These are phyloP conservation scores for Hydrophis major DNA, from an alignment of 2,797 vertebrate species.

Conservation along the genomic window DNA sequence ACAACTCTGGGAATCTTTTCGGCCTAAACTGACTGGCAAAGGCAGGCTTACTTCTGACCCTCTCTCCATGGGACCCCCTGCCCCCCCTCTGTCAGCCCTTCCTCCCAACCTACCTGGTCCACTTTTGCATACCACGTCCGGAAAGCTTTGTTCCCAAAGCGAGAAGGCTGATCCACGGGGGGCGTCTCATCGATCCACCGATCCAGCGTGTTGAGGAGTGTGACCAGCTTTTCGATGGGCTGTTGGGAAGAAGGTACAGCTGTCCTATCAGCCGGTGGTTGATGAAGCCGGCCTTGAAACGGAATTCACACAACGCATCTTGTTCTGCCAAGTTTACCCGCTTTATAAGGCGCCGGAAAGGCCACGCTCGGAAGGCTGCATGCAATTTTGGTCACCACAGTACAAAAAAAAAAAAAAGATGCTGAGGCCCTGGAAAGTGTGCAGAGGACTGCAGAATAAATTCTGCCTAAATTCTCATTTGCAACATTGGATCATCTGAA, in stretches of 20 bases:
- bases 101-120: constrained; percentile 77
- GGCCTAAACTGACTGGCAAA: neutral
- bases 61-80: neutral
- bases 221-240: constrained; percentile 86
- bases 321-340: neutral
- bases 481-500: neutral
- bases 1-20: neutral
- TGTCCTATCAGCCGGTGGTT: neutral
- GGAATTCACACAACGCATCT: neutral
- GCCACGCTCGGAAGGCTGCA: neutral
- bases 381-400: neutral
- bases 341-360: neutral
- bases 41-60: fast-evolving
- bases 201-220: constrained; percentile 85
- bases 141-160: constrained; percentile 98
- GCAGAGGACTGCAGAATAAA: too few species aligned
- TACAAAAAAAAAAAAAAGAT: neutral
- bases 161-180: constrained; percentile 90
- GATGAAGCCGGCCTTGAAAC: neutral
- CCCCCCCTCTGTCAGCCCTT: too few species aligned
- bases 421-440: too few species aligned
- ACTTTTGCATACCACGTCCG: constrained; percentile 91
- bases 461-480: too few species aligned
- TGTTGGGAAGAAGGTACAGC: constrained; percentile 54
- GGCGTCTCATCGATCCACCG: constrained; percentile 95